These are phyloP conservation scores for Drosophila bipectinata DNA, from an alignment of 1,140 invertebrate species.

Conservation along the genomic window DNA sequence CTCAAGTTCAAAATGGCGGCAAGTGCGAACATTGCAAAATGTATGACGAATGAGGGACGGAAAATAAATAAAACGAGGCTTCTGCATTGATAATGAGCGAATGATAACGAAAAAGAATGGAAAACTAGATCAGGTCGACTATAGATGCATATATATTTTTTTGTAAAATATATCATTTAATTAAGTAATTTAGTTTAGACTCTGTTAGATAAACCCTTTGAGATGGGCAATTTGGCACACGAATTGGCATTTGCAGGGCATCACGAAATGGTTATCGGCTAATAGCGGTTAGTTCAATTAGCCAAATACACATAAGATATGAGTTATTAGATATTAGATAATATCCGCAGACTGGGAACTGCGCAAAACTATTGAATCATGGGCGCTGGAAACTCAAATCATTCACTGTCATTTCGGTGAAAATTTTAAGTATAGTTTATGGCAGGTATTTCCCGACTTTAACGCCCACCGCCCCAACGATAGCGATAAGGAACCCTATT, in stretches of 20 bases:
- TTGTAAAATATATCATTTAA: not conserved
- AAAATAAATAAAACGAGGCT: not conserved
- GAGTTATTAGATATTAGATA: slow-evolving; percentile 32
- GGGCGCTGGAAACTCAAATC: not conserved
- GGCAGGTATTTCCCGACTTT: slow-evolving; percentile 54
- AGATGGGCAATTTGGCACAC: slow-evolving; percentile 10
- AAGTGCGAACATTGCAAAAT: slow-evolving; percentile 37
- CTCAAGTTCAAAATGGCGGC: slow-evolving; percentile 56
- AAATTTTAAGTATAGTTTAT: slow-evolving; percentile 26
- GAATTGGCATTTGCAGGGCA: slow-evolving; percentile 19
- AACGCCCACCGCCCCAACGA: slow-evolving; percentile 6
- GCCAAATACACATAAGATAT: slow-evolving; percentile 26
- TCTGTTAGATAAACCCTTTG: not conserved
- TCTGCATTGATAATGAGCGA: slow-evolving; percentile 31
- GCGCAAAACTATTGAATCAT: slow-evolving; percentile 13
- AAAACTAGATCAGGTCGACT: not conserved
- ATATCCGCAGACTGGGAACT: slow-evolving; percentile 3
- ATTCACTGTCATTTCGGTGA: slow-evolving; percentile 23
- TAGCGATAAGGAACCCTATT: slow-evolving; percentile 35
- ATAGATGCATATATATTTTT: not conserved
- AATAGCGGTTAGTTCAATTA: slow-evolving; percentile 8
- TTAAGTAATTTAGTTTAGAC: not conserved
- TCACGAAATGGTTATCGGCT: slow-evolving; percentile 16
- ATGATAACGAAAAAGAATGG: slow-evolving; percentile 12
- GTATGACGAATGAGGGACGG: slow-evolving; percentile 38